Evolutionary conservation across 2,113 vertebrate species (phyloP).

Genomic region (Ictalurus punctatus): DNA sequence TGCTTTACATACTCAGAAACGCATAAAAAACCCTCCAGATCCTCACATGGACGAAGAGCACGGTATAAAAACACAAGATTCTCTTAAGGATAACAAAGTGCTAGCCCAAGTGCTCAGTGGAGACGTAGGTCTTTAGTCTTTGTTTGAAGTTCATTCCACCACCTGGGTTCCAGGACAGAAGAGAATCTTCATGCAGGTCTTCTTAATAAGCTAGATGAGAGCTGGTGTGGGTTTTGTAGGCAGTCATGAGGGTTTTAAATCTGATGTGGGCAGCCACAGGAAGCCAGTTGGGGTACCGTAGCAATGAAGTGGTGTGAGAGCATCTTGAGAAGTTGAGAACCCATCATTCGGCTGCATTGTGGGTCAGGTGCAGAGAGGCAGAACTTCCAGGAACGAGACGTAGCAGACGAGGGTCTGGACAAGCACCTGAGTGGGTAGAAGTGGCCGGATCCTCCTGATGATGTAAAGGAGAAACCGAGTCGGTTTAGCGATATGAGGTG

Average conservation of each 20-base stretch:
- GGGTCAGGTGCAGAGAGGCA: neutral
- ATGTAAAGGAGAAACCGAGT: neutral
- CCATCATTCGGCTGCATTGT: neutral
- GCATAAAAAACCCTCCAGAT: neutral
- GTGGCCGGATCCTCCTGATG: neutral
- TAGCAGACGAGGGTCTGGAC: neutral
- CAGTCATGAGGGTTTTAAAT: neutral
- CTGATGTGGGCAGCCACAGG: too few species aligned
- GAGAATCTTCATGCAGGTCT: neutral
- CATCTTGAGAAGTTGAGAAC: neutral
- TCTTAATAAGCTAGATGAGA: too few species aligned
- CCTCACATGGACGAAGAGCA: neutral
- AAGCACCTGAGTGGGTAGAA: neutral
- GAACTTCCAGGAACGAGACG: neutral
- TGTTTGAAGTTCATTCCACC: neutral
- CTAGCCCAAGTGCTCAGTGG: neutral
- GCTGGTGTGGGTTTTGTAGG: neutral
- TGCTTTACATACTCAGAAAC: neutral
- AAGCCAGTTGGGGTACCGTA: neutral
- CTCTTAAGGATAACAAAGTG: too few species aligned
- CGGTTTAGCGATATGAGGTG: neutral
- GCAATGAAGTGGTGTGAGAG: neutral
- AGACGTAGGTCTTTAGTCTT: neutral
- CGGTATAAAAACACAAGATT: neutral
- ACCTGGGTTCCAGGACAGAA: too few species aligned